Evolutionary conservation across 1,140 invertebrate species (phyloP).

Genomic region (Cotesia chilonis): DNA sequence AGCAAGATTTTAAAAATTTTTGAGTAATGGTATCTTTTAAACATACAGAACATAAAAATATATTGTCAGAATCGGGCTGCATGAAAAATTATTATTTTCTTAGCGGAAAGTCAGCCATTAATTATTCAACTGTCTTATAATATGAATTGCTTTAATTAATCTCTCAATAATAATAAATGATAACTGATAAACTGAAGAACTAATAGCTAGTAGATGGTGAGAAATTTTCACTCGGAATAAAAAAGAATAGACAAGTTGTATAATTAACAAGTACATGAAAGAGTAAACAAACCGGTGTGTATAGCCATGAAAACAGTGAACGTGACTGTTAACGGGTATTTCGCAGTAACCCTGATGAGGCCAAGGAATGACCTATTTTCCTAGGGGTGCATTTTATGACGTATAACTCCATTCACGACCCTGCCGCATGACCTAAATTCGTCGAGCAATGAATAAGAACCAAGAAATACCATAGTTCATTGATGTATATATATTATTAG

Average conservation of each 20-base stretch:
- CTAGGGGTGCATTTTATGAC: constrained; percentile 45
- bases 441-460: constrained; percentile 17
- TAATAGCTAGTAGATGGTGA: too few species aligned
- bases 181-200: too few species aligned
- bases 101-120: too few species aligned
- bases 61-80: too few species aligned
- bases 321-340: constrained; percentile 34
- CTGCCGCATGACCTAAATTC: constrained; percentile 43
- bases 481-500: constrained; percentile 29
- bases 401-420: constrained; percentile 52
- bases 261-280: constrained; percentile 2
- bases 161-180: too few species aligned
- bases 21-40: too few species aligned
- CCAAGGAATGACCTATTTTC: constrained; percentile 46
- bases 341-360: constrained; percentile 49
- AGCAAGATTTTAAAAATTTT: too few species aligned
- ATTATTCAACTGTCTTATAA: too few species aligned
- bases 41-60: too few species aligned
- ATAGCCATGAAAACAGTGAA: constrained; percentile 24
- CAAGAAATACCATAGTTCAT: constrained; percentile 52
- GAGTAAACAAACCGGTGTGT: neutral
- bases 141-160: too few species aligned
- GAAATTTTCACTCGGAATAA: neutral
- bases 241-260: neutral
- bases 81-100: too few species aligned